Conservation (phyloP, 2,888 invertebrate species). For the Ptilodon capucinus region DNA sequence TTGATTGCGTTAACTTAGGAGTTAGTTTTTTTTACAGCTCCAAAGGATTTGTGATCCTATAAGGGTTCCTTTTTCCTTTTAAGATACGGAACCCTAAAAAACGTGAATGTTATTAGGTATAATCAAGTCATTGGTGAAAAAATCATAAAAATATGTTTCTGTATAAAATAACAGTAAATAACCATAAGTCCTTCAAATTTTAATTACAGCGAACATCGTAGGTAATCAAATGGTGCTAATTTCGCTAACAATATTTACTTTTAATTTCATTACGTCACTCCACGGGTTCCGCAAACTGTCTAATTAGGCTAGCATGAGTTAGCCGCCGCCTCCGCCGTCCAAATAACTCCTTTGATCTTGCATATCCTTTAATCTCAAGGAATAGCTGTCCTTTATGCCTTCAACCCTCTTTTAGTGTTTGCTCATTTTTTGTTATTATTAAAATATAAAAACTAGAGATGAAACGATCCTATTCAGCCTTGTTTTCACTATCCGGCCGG, state of each 20-base stretch:
- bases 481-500: too few relatives aligned
- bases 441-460: not conserved
- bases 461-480: too few relatives aligned
- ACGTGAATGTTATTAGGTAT: too few relatives aligned
- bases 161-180: too few relatives aligned
- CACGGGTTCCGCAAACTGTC: not conserved
- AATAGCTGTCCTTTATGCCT: not conserved
- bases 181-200: too few relatives aligned
- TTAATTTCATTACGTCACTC: not conserved
- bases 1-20: too few relatives aligned
- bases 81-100: too few relatives aligned
- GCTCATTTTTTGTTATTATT: not conserved
- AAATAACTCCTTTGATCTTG: constrained; percentile 15
- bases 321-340: not conserved
- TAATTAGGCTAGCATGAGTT: not conserved
- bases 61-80: too few relatives aligned
- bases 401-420: not conserved
- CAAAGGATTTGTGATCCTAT: too few relatives aligned
- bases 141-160: too few relatives aligned
- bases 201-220: not conserved
- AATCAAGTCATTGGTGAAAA: too few relatives aligned
- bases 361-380: constrained; percentile 15
- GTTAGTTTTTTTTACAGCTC: too few relatives aligned
- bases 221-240: not conserved
- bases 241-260: not conserved